These are phyloP conservation scores for Coenobita brevimanus DNA, from an alignment of 1,140 invertebrate genomes.

Conservation along the genomic window DNA sequence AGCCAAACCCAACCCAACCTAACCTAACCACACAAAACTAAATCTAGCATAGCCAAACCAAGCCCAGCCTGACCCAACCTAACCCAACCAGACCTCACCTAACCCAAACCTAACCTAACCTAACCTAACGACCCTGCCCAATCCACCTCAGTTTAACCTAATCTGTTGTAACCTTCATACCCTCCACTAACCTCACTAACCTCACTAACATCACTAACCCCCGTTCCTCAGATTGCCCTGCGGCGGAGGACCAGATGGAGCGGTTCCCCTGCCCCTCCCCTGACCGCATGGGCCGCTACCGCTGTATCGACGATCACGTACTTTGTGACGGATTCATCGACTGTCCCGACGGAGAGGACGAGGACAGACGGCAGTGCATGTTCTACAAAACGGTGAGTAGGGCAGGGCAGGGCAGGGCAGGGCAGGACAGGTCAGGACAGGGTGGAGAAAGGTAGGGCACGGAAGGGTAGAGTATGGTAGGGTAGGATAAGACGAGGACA, in stretches of 20 bases:
- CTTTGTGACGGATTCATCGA: conserved; percentile 95
- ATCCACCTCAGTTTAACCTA: neutral
- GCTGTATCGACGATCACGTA: conserved; percentile 96
- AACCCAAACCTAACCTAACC: too few relatives aligned
- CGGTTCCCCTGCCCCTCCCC: conserved; percentile 94
- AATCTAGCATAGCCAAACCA: too few relatives aligned
- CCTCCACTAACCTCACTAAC: neutral
- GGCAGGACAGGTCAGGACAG: too few relatives aligned
- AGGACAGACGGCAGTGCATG: conserved; percentile 93
- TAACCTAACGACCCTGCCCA: too few relatives aligned
- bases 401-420: too few relatives aligned
- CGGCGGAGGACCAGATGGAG: conserved; percentile 93
- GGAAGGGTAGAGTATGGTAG: too few relatives aligned
- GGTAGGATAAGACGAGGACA: conserved; percentile 95
- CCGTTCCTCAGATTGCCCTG: conserved; percentile 86
- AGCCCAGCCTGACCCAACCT: too few relatives aligned
- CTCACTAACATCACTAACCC: neutral
- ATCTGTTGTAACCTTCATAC: neutral
- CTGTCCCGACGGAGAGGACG: conserved; percentile 93
- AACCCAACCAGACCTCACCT: too few relatives aligned
- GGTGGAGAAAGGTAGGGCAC: too few relatives aligned
- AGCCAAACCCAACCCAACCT: too few relatives aligned
- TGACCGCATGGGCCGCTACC: conserved; percentile 90
- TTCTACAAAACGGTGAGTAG: conserved; percentile 95
- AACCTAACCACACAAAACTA: too few relatives aligned